These are phyloP conservation scores for Bradysia coprophila DNA, from an alignment of 1,140 invertebrate genomes.

Conservation along the genomic window DNA sequence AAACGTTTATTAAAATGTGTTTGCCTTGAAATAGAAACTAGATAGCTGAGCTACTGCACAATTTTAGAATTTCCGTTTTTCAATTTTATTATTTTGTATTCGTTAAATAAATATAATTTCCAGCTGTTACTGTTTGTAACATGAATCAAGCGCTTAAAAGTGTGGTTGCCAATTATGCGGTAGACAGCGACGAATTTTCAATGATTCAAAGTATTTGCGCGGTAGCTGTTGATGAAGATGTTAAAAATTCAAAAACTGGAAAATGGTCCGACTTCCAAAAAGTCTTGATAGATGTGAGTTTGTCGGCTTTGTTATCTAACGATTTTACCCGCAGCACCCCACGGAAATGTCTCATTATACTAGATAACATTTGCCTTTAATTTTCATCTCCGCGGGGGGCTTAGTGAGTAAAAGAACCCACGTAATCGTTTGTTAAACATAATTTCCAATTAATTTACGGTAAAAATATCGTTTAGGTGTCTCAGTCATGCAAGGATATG, in stretches of 20 bases:
- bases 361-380: background rate
- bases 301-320: background rate
- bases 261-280: constrained; percentile 33
- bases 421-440: no score
- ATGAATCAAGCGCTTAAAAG: constrained; percentile 40
- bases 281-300: constrained; percentile 35
- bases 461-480: constrained; percentile 28
- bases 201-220: constrained; percentile 29
- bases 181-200: constrained; percentile 23
- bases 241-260: constrained; percentile 20
- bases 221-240: constrained; percentile 15
- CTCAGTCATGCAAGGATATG: constrained; percentile 53
- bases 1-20: no score
- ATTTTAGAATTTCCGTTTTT: no score
- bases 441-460: background rate
- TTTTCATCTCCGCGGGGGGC: background rate
- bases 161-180: background rate
- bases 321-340: no score
- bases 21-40: no score
- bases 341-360: background rate
- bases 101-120: no score
- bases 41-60: no score
- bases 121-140: constrained; percentile 61
- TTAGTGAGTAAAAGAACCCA: no score
- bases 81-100: no score